Conservation (phyloP, 2,888 invertebrate species). For the Ophion slaviceki region DNA sequence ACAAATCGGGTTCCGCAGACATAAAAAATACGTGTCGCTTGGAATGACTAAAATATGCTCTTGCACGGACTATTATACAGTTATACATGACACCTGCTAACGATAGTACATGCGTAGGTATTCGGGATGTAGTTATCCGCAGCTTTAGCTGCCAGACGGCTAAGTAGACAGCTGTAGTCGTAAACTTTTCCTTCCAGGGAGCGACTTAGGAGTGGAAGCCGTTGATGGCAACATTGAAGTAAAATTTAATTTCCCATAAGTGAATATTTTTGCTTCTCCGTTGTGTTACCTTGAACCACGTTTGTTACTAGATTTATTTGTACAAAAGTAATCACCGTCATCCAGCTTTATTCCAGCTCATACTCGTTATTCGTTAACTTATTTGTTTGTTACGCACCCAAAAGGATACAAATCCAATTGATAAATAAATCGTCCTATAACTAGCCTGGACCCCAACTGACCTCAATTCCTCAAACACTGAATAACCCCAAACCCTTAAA, state of each 20-base stretch:
- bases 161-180: conserved; percentile 79
- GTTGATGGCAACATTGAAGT: conserved; percentile 79
- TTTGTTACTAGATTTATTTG: conserved; percentile 6
- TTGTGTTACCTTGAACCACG: conserved; percentile 64
- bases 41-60: conserved; percentile 7
- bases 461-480: too few relatives aligned
- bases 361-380: too few relatives aligned
- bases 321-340: too few relatives aligned
- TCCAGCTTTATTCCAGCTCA: too few relatives aligned
- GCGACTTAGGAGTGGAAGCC: conserved; percentile 77
- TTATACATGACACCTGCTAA: conserved; percentile 5
- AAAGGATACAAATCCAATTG: too few relatives aligned
- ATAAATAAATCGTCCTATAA: too few relatives aligned
- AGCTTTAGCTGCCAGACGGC: conserved; percentile 65
- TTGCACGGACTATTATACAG: conserved; percentile 2
- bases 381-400: too few relatives aligned
- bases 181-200: conserved; percentile 78
- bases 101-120: conserved; percentile 27
- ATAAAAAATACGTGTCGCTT: neutral
- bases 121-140: conserved; percentile 49
- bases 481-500: too few relatives aligned
- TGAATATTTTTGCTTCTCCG: conserved; percentile 77
- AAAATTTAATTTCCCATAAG: conserved; percentile 77
- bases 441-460: too few relatives aligned
- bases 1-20: too few relatives aligned